A percentile compares a stretch with the other conserved stretches of the same genome.
These are phyloP conservation scores for Saccopteryx bilineata DNA, from an alignment of 2,113 vertebrate genomes.

Conservation along the genomic window DNA sequence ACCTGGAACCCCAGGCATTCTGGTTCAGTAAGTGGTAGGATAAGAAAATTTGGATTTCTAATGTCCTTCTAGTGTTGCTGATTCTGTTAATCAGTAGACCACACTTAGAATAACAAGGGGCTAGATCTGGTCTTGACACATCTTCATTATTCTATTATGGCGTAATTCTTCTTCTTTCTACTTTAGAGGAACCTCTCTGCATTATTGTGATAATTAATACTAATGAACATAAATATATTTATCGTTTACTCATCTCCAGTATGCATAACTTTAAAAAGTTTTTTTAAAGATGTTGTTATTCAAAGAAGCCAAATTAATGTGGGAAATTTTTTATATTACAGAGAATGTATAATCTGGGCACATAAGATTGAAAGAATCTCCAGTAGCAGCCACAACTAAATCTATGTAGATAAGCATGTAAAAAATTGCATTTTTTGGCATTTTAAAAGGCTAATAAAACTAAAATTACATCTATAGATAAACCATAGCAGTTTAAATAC, in stretches of 20 bases:
- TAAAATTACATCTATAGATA: not conserved
- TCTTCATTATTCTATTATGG: not conserved
- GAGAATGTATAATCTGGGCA: not conserved
- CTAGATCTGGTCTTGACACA: no score
- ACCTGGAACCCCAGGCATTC: not conserved
- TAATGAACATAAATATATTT: not conserved
- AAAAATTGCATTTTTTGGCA: not conserved
- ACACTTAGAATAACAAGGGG: not conserved
- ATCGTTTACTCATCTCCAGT: not conserved
- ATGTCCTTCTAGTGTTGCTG: not conserved
- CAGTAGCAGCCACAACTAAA: not conserved
- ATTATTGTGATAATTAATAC: not conserved
- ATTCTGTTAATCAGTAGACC: not conserved
- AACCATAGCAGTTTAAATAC: not conserved
- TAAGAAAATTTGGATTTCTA: not conserved
- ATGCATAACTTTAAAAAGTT: not conserved
- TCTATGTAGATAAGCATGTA: not conserved
- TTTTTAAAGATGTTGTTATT: not conserved
- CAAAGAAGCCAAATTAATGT: not conserved
- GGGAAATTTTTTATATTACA: not conserved
- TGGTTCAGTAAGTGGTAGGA: not conserved
- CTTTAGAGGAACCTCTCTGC: not conserved
- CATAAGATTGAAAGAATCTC: not conserved
- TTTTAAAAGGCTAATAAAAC: slow-evolving; percentile 14
- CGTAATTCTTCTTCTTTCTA: not conserved